These are phyloP conservation scores for Passer montanus DNA, from an alignment of 2,113 vertebrate genomes.

Conservation along the genomic window DNA sequence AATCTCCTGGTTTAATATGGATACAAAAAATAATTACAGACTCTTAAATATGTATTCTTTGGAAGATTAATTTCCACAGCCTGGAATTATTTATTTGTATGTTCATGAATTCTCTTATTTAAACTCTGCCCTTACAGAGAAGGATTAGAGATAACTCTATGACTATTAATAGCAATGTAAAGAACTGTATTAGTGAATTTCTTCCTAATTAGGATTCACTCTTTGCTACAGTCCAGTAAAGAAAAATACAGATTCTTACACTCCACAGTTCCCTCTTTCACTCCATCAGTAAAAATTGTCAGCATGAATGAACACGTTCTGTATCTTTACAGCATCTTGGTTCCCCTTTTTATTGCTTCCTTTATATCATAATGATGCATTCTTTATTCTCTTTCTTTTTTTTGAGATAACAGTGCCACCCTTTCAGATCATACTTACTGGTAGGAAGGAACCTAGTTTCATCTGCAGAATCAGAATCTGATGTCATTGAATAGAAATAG, in stretches of 20 bases:
- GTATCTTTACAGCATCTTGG: not conserved
- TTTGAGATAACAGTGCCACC: not conserved
- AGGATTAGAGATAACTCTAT: not conserved
- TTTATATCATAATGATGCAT: not conserved
- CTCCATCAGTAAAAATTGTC: not conserved
- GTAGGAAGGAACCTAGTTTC: not conserved
- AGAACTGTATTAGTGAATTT: not conserved
- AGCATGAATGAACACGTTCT: not conserved
- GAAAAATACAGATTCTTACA: not conserved
- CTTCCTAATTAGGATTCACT: not conserved
- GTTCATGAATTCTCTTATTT: not conserved
- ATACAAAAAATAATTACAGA: not conserved
- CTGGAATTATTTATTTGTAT: not conserved
- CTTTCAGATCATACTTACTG: not conserved
- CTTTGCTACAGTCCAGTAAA: not conserved
- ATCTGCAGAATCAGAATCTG: not conserved
- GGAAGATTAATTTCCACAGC: not conserved
- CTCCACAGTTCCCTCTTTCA: not conserved
- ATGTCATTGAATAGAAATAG: not conserved
- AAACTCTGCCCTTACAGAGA: not conserved
- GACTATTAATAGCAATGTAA: not conserved
- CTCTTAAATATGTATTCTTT: not conserved
- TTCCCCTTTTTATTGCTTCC: not conserved
- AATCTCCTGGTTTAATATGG: not conserved
- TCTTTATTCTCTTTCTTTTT: not conserved